A percentile compares a stretch with the other conserved stretches of the same genome.
phyloP scores from a whole-genome alignment of 1,140 invertebrate genomes.

The Trichonephila inaurata region DNA sequence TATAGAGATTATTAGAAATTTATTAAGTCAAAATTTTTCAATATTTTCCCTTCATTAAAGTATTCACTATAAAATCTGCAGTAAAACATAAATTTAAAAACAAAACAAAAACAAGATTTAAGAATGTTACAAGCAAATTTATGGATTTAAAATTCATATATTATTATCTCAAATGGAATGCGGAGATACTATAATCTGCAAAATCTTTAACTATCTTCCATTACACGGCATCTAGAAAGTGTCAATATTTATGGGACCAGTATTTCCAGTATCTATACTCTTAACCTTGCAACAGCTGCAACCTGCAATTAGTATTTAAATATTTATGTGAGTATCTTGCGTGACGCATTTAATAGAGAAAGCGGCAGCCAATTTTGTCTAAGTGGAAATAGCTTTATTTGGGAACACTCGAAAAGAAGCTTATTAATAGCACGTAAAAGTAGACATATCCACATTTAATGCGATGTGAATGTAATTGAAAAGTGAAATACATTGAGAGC shows the following conservation, averaged over 20 bases:
- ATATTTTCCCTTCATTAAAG: too few species aligned
- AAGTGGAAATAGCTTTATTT: conserved; percentile 41
- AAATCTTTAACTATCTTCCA: too few species aligned
- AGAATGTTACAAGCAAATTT: too few species aligned
- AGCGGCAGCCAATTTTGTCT: conserved; percentile 22
- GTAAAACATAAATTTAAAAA: too few species aligned
- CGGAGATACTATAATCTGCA: too few species aligned
- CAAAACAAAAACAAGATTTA: too few species aligned
- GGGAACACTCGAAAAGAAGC: neutral
- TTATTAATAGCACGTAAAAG: conserved; percentile 44
- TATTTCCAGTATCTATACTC: neutral
- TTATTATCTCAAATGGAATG: too few species aligned
- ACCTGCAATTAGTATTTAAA: conserved; percentile 45
- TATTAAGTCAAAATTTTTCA: too few species aligned
- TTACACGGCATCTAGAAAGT: too few species aligned
- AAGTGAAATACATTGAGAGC: conserved; percentile 9
- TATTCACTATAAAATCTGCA: too few species aligned
- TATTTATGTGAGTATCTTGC: conserved; percentile 39
- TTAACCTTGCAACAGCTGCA: neutral
- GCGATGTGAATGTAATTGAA: conserved; percentile 19
- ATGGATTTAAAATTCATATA: too few species aligned
- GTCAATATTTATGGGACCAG: neutral
- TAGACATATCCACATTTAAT: neutral
- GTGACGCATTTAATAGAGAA: conserved; percentile 42
- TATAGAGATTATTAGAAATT: too few species aligned